Evolutionary conservation across 2,797 vertebrate species (phyloP).

Genomic region (Glyptemys insculpta): DNA sequence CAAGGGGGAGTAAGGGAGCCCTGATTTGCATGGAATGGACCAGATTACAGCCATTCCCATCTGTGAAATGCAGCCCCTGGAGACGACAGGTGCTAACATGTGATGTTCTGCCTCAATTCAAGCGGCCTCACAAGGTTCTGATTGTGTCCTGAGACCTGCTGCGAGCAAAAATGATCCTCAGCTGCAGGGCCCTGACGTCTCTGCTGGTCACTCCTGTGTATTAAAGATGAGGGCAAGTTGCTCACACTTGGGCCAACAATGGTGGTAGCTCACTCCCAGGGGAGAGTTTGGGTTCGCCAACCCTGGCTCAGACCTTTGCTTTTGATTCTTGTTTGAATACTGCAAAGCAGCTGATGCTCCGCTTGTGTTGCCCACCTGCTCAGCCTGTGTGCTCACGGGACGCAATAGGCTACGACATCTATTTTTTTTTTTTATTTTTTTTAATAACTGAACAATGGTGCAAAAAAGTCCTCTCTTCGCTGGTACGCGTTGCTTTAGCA

Average conservation of each 20-base stretch:
- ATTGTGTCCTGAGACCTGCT: not conserved
- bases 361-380: accelerated
- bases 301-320: not conserved
- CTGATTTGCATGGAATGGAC: not conserved
- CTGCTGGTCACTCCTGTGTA: not conserved
- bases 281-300: not conserved
- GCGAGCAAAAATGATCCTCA: not conserved
- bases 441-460: not conserved
- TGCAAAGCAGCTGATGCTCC: not conserved
- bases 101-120: not conserved
- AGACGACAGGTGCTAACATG: not conserved
- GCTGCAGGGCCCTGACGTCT: not conserved
- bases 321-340: not conserved
- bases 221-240: not conserved
- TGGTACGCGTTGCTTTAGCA: not conserved
- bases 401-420: not conserved
- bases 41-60: not conserved
- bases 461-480: not conserved
- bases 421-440: not conserved
- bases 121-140: not conserved
- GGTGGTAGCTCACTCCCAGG: not conserved
- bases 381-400: not conserved
- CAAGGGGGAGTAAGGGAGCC: not conserved
- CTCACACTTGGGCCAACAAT: not conserved
- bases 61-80: not conserved